phyloP scores from a whole-genome alignment of 2,113 vertebrate species.

The Syngnathus floridae region DNA sequence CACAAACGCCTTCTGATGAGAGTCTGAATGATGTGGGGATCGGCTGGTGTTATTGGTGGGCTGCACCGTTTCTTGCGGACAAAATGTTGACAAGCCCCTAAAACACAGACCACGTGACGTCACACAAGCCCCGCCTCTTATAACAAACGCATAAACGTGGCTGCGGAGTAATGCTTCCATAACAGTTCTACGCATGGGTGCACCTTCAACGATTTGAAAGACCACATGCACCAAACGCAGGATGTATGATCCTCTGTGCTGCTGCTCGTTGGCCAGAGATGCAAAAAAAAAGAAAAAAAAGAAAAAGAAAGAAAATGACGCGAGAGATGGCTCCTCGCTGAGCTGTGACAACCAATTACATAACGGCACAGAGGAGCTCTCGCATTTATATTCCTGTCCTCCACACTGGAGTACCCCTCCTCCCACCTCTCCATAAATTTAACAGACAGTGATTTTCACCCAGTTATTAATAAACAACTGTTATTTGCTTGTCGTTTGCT shows the following conservation, averaged over 20 bases:
- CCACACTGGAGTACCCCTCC: slow-evolving; percentile 29
- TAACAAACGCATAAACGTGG: neutral
- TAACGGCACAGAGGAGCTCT: slow-evolving; percentile 54
- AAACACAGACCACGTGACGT: neutral
- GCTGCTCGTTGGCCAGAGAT: slow-evolving; percentile 38
- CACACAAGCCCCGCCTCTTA: neutral
- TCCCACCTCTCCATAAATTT: neutral
- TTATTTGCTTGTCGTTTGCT: neutral
- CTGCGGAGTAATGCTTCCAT: neutral
- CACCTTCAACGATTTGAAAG: slow-evolving; percentile 48
- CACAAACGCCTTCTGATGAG: neutral
- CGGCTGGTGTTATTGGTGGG: neutral
- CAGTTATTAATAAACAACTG: neutral
- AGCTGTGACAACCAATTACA: slow-evolving; percentile 65
- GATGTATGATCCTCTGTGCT: slow-evolving; percentile 42
- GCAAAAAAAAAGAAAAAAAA: slow-evolving; percentile 35
- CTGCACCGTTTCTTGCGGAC: slow-evolving; percentile 5
- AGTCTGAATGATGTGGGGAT: neutral
- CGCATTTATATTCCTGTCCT: slow-evolving; percentile 48
- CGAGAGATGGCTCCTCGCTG: slow-evolving; percentile 51
- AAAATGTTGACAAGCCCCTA: neutral
- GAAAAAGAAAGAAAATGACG: slow-evolving; percentile 51
- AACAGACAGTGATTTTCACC: neutral
- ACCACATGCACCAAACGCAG: slow-evolving; percentile 47
- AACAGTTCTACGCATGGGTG: slow-evolving; percentile 18